Evolutionary conservation across 2,113 vertebrate species (phyloP), one percentile per base, ranked within the genome.

Genomic region (Tragulus kanchil): DNA sequence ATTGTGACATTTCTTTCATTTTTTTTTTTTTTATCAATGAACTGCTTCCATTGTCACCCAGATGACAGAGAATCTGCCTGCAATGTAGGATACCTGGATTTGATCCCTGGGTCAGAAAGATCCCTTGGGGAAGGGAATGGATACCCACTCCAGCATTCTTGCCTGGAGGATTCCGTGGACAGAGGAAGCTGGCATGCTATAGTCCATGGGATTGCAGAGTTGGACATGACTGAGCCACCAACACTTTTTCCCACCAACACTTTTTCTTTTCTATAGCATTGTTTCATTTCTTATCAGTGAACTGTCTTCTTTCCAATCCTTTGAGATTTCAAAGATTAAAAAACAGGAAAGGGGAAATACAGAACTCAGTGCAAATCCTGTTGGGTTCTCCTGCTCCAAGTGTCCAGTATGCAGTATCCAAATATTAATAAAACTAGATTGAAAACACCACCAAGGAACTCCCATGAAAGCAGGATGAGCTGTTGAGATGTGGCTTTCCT

Each of bases 241-340:
- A 71, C 10, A 1, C 21, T 71, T 45, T 73, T 36, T 36, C 36
- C 36, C 42, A 73, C 21, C 45, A 71, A 71, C 10, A 1, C 21
- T 71, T 45, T 73, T 36, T 36, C 36, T 73, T 73, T 21, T 45
- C 6, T 19, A 42, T 48, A 48, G 4, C 52, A 45, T 16, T 92
- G 10, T 96, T 94, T 85, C 36, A 62, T 90, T 90, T 85, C 61
- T 94, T 67, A 52, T 61, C 42, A 87, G 6, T 67, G 21, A 81
- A 56, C 45, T 69, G 0, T 71, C n/a, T 69, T 62, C 52, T 91
- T 77, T 83, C 8, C 58, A 1, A 13, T 58, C n/a, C 36, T 58
- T 8, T 69, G 58, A 25, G 28, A 77, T 90, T 87, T 90, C 45
- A 83, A 69, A 83, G 17, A 81, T 61, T 54, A 6, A 25, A 52